phyloP scores from a whole-genome alignment of 2,797 vertebrate genomes.

The Apogon talboti region DNA sequence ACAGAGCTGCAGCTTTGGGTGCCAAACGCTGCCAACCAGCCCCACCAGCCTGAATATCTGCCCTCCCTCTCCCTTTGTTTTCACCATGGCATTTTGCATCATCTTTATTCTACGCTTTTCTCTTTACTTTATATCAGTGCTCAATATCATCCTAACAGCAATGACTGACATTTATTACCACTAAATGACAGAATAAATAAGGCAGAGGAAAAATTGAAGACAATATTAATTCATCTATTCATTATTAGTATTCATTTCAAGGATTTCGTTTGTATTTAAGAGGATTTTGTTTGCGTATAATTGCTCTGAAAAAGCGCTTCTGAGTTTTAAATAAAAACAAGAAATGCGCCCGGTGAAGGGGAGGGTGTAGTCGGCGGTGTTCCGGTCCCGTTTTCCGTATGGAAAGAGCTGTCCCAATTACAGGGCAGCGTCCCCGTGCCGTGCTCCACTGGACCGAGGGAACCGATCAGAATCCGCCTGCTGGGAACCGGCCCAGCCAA shows the following conservation, averaged over 20 bases:
- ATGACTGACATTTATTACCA: conserved; percentile 49
- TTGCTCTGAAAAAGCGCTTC: conserved; percentile 20
- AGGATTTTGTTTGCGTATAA: conserved; percentile 41
- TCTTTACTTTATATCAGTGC: conserved; percentile 73
- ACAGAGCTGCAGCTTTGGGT: conserved; percentile 77
- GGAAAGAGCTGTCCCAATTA: conserved; percentile 69
- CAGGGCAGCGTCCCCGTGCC: conserved; percentile 59
- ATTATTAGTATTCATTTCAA: conserved; percentile 35
- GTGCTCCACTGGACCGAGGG: conserved; percentile 73
- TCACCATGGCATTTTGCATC: conserved; percentile 79
- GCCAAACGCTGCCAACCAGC: conserved; percentile 85
- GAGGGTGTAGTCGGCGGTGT: conserved; percentile 12
- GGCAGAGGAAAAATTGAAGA: neutral
- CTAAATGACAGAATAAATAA: conserved; percentile 24
- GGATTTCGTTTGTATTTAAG: conserved; percentile 35
- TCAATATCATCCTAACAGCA: conserved; percentile 50
- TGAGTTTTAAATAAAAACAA: conserved; percentile 27
- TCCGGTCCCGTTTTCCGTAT: conserved; percentile 41
- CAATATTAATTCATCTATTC: conserved; percentile 28
- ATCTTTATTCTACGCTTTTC: conserved; percentile 80
- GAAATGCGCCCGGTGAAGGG: neutral
- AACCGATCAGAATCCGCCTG: conserved; percentile 64
- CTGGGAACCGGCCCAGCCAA: conserved; percentile 57
- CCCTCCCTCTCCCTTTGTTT: conserved; percentile 83
- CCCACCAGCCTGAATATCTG: conserved; percentile 80